Evolutionary conservation across 2,888 invertebrate species (phyloP), one percentile per base, ranked within the genome.

Genomic region (Hymenopus coronatus): DNA sequence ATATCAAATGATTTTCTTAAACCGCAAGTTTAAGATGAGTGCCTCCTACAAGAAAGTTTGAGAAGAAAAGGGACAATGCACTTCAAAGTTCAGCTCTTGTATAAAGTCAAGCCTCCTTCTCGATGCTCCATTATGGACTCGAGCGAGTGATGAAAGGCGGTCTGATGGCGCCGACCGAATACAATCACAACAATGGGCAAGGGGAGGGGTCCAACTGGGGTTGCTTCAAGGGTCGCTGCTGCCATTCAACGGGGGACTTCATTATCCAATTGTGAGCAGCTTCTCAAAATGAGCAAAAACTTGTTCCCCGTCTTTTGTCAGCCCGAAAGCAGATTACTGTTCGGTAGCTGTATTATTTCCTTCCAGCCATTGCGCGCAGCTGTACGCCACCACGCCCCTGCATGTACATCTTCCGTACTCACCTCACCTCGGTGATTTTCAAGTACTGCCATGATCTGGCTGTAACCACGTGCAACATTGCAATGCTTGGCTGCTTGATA

Each of bases 211-310:
- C 54, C 54, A 70, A 70, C 54, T 70, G 54, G 54, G 54, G 54
- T 70, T 70, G 54, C 54, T 70, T 70, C 54, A 70, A 70, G 54
- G 54, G 54, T 70, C 54, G 54, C 54, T 54, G 54, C 54, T 54
- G 54, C 54, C 25, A 70, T 70, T 70, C 54, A 70, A 70, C 54
- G 54, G 30, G 82, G 82, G 87, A 89, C 88, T 89, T 89, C 89
- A 89, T 89, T 89, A 89, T 89, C 89, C 89, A 89, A 89, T 89
- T 89, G 89, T 89, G 88, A 89, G 40, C 88, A 82, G 54, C 54
- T 70, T 70, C 54, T 87, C 87, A 87, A 83, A 89, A 88, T 88
- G 89, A 54, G 89, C 89, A 88, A 89, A 89, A 89, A 89, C 88
- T 85, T 54, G 89, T 88, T 81, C 85, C 84, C 30, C 70, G 46